These are phyloP conservation scores for Caenorhabditis doughertyi DNA, from an alignment of 2,888 invertebrate species.

Conservation along the genomic window DNA sequence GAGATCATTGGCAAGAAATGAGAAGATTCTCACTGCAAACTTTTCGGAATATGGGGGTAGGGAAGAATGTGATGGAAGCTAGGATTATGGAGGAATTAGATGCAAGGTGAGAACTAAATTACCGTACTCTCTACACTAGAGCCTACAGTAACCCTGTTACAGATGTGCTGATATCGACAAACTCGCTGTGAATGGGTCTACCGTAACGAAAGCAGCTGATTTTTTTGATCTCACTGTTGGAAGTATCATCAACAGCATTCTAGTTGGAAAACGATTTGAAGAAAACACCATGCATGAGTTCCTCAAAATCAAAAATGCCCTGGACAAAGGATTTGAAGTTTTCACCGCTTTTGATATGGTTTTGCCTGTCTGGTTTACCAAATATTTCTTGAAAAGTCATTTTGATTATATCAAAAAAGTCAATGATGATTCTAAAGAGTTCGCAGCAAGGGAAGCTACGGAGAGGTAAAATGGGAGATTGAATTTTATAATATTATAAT, in stretches of 20 bases:
- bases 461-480: constrained; percentile 1
- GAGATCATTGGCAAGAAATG: constrained; percentile 60
- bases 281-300: constrained; percentile 43
- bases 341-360: constrained; percentile 30
- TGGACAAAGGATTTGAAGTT: constrained; percentile 31
- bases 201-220: not conserved
- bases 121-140: not conserved
- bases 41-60: constrained; percentile 66
- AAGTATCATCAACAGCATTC: constrained; percentile 60
- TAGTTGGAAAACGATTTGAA: constrained; percentile 43
- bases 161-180: constrained; percentile 6
- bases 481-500: not conserved
- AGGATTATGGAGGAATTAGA: constrained; percentile 62
- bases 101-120: constrained; percentile 41
- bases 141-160: not conserved
- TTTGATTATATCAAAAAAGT: not conserved
- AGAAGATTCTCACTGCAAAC: constrained; percentile 59
- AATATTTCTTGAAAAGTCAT: constrained; percentile 17
- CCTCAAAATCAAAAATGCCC: constrained; percentile 16
- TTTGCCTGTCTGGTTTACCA: constrained; percentile 35
- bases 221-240: constrained; percentile 28
- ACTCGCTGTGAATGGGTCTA: not conserved
- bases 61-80: constrained; percentile 63
- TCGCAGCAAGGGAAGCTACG: constrained; percentile 10
- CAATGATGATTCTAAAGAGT: constrained; percentile 10